Conservation (phyloP, 2,888 invertebrate genomes). For the Timema podura region DNA sequence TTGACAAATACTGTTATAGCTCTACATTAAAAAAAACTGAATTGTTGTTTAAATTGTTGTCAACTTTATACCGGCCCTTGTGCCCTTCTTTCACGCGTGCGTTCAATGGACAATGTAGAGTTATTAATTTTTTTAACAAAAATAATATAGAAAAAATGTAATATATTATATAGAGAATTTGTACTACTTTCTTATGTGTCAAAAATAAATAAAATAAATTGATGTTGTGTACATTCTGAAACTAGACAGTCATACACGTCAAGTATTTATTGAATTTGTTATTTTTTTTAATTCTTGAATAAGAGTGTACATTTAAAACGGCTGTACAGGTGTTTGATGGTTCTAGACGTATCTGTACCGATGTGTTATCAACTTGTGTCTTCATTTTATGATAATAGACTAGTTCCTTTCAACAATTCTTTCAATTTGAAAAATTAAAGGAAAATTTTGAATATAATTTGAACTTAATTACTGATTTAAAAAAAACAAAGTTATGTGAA, state of each 20-base stretch:
- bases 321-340: no score
- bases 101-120: conserved; percentile 13
- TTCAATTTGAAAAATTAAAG: no score
- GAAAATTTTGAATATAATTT: no score
- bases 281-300: no score
- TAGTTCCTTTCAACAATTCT: no score
- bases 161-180: conserved; percentile 32
- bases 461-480: no score
- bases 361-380: no score
- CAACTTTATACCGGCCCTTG: conserved; percentile 29
- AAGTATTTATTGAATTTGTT: conserved; percentile 4
- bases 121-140: conserved; percentile 31
- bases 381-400: no score
- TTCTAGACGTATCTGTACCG: no score
- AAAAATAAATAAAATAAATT: no score
- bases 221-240: conserved; percentile 2
- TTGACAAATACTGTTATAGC: conserved; percentile 42
- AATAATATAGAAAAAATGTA: conserved; percentile 35
- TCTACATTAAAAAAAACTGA: conserved; percentile 25
- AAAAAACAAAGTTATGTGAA: no score
- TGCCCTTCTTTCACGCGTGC: conserved; percentile 31
- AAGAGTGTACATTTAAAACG: no score
- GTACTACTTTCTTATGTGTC: conserved; percentile 8
- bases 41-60: conserved; percentile 18
- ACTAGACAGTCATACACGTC: conserved; percentile 6